Evolutionary conservation across 2,113 vertebrate species (phyloP), one percentile per base, ranked within the genome.

Genomic region (human (Homo sapiens)): DNA sequence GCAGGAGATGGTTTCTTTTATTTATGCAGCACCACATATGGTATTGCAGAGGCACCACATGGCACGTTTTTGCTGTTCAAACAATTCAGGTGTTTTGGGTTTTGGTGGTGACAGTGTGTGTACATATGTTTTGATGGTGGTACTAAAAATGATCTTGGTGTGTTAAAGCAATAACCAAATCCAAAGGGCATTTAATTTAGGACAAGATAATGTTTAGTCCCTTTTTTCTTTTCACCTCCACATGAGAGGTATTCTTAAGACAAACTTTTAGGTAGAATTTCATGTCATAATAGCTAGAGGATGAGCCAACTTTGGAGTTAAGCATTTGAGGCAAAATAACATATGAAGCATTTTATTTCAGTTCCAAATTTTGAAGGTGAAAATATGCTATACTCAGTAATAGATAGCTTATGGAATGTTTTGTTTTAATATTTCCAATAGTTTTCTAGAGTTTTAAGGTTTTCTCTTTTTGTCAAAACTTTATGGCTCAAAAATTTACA

Each of bases 391-490:
- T 20, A 23, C 22, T 96, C 57, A 78, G 52, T 59, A 94, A 90
- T 52, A 61, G 38, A n/a, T 43, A 78, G 61, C 32, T 89, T 90
- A 78, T 79, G 75, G 52, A 32, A 79, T 80, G 73, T 73, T 14
- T 96, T 50, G 50, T 80, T 83, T 95, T 76, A 94, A 48, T 90
- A 93, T 72, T 73, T 95, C 11, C 61, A 94, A 50, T 32, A 75
- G 17, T 78, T 81, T 64, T 87, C 48, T 92, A 73, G 13, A 83
- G 16, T 57, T 93, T 81, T 22, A 85, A 70, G 45, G 1, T 78
- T 89, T 76, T 70, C 43, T 25, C 5, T 50, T 86, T 64, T 59
- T 73, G 22, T 78, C 59, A 87, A 73, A 93, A 57, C 4, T 32
- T 50, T 68, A 94, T 38, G 35, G 27, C 16, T 79, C 10, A 43